A percentile compares a stretch with the other conserved stretches of the same genome.
phyloP scores from a whole-genome alignment of 1,140 invertebrate genomes.

The Drosophila simulans region DNA sequence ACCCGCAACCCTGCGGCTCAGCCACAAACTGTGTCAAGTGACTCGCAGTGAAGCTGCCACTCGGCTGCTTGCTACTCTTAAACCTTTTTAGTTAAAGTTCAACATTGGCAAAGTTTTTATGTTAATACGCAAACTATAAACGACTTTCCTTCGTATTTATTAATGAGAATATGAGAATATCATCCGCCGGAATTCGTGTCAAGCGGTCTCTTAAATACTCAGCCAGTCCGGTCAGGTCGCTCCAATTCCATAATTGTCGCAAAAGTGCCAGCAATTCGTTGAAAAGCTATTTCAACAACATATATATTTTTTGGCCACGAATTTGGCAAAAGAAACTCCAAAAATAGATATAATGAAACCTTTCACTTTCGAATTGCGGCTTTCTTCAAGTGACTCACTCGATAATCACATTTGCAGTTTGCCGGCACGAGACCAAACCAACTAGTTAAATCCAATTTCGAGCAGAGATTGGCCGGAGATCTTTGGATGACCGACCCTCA shows the following conservation, averaged over 20 bases:
- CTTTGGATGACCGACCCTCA: conserved; percentile 19
- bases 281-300: conserved; percentile 61
- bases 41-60: conserved; percentile 21
- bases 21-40: conserved; percentile 54
- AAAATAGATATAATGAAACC: conserved; percentile 35
- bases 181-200: conserved; percentile 46
- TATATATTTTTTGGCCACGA: conserved; percentile 19
- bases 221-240: conserved; percentile 35
- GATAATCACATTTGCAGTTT: conserved; percentile 26
- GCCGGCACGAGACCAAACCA: conserved; percentile 38
- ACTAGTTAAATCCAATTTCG: conserved; percentile 18
- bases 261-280: conserved; percentile 48
- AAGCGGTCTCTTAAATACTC: conserved; percentile 31
- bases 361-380: conserved; percentile 42
- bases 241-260: conserved; percentile 64
- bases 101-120: conserved; percentile 51
- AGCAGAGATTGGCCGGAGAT: conserved; percentile 1
- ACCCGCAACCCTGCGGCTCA: conserved; percentile 21
- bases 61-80: conserved; percentile 10
- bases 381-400: conserved; percentile 41
- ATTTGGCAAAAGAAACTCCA: conserved; percentile 14
- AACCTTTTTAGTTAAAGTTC: conserved; percentile 27
- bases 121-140: conserved; percentile 50
- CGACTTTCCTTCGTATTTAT: conserved; percentile 45
- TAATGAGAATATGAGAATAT: conserved; percentile 33